Conservation (phyloP, 2,113 vertebrate species). For the Electrona antarctica region DNA sequence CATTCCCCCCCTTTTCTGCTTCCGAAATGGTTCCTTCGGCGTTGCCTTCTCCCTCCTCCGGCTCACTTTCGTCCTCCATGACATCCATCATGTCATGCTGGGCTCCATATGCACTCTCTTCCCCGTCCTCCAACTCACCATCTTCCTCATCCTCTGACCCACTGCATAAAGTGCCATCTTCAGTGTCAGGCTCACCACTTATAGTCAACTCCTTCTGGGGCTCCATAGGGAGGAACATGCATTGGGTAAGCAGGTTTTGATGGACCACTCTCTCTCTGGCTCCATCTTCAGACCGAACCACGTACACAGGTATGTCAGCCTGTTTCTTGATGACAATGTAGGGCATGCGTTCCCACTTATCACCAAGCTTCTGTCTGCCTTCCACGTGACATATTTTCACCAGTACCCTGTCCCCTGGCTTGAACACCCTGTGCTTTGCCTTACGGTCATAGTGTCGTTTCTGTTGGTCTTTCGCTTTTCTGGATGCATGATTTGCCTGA, state of each 20-base stretch:
- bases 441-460: slow-evolving; percentile 5
- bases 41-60: neutral
- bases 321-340: slow-evolving; percentile 24
- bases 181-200: too few species aligned
- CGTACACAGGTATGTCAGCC: slow-evolving; percentile 12
- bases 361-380: slow-evolving; percentile 26
- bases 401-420: slow-evolving; percentile 10
- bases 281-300: slow-evolving; percentile 21
- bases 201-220: neutral
- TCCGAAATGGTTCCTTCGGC: neutral
- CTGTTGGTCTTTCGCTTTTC: neutral
- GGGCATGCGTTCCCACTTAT: slow-evolving; percentile 10
- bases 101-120: neutral
- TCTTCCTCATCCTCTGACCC: too few species aligned
- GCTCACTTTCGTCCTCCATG: neutral
- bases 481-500: neutral
- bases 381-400: slow-evolving; percentile 21
- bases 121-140: neutral
- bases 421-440: neutral
- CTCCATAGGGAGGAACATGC: slow-evolving; percentile 18
- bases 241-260: slow-evolving; percentile 20
- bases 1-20: neutral
- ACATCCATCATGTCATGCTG: neutral
- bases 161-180: too few species aligned
- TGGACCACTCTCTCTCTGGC: slow-evolving; percentile 15